Evolutionary conservation across 2,888 invertebrate species (phyloP).

Genomic region (Phragmatobia fuliginosa): DNA sequence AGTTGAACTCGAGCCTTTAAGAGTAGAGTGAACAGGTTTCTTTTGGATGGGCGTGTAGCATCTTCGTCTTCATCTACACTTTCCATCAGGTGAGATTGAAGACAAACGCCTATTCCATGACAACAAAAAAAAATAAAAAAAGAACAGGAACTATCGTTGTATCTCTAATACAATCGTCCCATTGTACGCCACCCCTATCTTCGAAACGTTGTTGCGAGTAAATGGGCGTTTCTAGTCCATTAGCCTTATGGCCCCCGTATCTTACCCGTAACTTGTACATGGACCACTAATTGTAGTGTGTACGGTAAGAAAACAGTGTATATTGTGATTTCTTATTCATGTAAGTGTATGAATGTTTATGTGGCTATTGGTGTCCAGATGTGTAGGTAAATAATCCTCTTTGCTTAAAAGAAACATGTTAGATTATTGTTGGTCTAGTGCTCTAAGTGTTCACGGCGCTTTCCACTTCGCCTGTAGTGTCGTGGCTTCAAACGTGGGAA

Average conservation of each 20-base stretch:
- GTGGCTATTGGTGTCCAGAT: not conserved
- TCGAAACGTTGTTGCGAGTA: slow-evolving; percentile 52
- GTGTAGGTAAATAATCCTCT: not conserved
- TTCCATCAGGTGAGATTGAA: too few species aligned
- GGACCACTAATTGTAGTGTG: slow-evolving; percentile 53
- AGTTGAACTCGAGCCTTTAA: too few species aligned
- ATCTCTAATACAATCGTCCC: slow-evolving; percentile 9
- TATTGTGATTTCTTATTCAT: slow-evolving; percentile 25
- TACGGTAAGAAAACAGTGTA: slow-evolving; percentile 25
- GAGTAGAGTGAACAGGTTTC: too few species aligned
- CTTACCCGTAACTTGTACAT: slow-evolving; percentile 56
- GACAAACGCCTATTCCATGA: too few species aligned
- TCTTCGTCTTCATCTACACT: too few species aligned
- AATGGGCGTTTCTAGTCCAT: slow-evolving; percentile 63
- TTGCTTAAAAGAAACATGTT: not conserved
- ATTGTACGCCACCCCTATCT: slow-evolving; percentile 32
- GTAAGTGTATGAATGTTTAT: not conserved
- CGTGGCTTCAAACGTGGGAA: too few species aligned
- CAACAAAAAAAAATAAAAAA: too few species aligned
- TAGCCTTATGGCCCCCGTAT: slow-evolving; percentile 59
- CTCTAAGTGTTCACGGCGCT: too few species aligned
- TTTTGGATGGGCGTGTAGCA: too few species aligned
- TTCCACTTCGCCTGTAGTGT: too few species aligned
- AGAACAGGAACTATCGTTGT: not conserved
- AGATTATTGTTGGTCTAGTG: too few species aligned